Percentiles rank a stretch among this genome's conserved stretches.
Evolutionary conservation across 2,113 vertebrate species (phyloP).

Genomic region (Porphyrio hochstetteri): DNA sequence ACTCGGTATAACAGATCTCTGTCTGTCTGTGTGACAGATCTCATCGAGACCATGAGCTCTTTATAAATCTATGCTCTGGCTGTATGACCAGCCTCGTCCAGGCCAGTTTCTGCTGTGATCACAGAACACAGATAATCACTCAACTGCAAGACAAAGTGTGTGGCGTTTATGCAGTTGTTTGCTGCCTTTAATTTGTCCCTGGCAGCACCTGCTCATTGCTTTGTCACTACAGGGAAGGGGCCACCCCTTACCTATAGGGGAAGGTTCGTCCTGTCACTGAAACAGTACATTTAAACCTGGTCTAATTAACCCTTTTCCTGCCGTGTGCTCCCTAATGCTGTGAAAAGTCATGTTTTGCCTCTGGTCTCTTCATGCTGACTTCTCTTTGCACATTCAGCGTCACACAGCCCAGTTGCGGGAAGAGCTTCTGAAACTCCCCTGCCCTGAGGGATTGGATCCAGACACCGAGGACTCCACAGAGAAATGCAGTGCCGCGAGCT

Average conservation of each 20-base stretch:
- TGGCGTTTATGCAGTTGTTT: not conserved
- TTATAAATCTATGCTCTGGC: not conserved
- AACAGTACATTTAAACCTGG: not conserved
- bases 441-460: slow-evolving; percentile 92
- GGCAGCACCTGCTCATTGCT: not conserved
- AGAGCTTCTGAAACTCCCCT: slow-evolving; percentile 95
- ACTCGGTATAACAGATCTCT: not conserved
- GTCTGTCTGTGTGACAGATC: not conserved
- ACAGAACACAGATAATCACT: not conserved
- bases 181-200: not conserved
- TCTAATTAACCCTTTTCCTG: not conserved
- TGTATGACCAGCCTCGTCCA: not conserved
- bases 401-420: slow-evolving; percentile 96
- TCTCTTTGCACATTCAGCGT: slow-evolving; percentile 76
- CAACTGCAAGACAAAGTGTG: not conserved
- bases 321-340: not conserved
- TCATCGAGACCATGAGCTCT: not conserved
- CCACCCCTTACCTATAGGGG: not conserved
- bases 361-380: not conserved
- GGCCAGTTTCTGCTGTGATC: not conserved
- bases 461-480: slow-evolving; percentile 85
- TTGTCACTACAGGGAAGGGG: not conserved
- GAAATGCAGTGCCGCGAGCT: slow-evolving; percentile 79
- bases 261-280: not conserved
- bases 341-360: not conserved